Evolutionary conservation across 2,113 vertebrate species (phyloP).

Genomic region (Isurus oxyrinchus): DNA sequence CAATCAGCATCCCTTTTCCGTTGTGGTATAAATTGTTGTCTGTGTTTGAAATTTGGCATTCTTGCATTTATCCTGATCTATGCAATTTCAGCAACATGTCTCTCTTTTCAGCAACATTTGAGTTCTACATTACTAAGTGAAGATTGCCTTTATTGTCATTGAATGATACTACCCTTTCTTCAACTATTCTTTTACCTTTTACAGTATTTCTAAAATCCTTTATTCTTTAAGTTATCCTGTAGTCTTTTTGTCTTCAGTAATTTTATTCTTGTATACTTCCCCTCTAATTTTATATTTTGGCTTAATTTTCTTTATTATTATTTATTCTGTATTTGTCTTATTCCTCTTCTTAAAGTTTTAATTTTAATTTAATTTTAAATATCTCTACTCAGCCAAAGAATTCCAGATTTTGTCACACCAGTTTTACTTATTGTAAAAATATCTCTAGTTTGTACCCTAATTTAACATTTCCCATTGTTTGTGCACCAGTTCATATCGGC

Average conservation of each 20-base stretch:
- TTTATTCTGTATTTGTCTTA: background rate
- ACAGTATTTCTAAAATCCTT: background rate
- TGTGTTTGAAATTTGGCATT: too few species aligned
- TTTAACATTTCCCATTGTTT: background rate
- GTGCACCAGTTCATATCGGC: too few species aligned
- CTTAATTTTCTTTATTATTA: background rate
- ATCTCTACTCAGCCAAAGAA: background rate
- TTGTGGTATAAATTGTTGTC: too few species aligned
- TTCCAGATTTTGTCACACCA: background rate
- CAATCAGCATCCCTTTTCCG: too few species aligned
- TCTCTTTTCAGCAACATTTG: too few species aligned
- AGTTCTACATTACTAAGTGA: too few species aligned
- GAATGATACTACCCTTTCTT: background rate
- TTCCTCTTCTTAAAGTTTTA: background rate
- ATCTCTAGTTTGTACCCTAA: background rate
- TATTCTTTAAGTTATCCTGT: background rate
- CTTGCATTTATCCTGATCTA: too few species aligned
- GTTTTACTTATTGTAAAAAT: background rate
- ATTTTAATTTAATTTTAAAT: background rate
- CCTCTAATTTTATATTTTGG: background rate
- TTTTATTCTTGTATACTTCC: background rate
- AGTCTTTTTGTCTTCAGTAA: background rate
- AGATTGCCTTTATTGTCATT: too few species aligned
- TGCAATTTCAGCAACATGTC: too few species aligned
- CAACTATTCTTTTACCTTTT: background rate